A percentile compares a stretch with the other conserved stretches of the same genome.
Conservation (phyloP, 2,888 invertebrate genomes). For the Torymus texanus region DNA sequence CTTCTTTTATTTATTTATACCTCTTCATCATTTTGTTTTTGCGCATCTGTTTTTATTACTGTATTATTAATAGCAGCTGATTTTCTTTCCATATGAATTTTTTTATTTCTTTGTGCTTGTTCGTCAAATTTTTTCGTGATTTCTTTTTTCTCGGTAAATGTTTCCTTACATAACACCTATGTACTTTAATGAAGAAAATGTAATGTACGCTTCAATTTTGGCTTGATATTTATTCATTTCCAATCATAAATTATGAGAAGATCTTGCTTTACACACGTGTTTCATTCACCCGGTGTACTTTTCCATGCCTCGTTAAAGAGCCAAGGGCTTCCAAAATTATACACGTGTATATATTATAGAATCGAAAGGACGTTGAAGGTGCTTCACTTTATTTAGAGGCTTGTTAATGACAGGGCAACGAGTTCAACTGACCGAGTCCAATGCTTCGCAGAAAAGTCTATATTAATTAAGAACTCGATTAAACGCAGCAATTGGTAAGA, state of each 20-base stretch:
- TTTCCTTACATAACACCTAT: conserved; percentile 10
- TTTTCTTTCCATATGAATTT: conserved; percentile 41
- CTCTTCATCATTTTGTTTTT: conserved; percentile 61
- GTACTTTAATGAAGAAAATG: too few relatives aligned
- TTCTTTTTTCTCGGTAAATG: conserved; percentile 7
- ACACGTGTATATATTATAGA: not conserved
- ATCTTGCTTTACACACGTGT: conserved; percentile 19
- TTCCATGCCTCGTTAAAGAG: not conserved
- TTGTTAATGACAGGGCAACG: conserved; percentile 25
- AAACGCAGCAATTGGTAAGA: too few relatives aligned
- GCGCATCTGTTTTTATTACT: conserved; percentile 54
- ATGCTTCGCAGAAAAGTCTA: not conserved
- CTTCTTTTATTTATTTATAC: conserved; percentile 63
- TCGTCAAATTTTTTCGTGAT: conserved; percentile 33
- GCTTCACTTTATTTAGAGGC: conserved; percentile 5
- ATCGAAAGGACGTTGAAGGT: conserved; percentile 37
- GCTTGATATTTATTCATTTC: conserved; percentile 3
- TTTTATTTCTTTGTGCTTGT: conserved; percentile 34
- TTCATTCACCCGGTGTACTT: conserved; percentile 11
- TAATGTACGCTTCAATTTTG: conserved; percentile 18
- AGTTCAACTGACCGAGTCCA: not conserved
- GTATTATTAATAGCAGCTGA: conserved; percentile 38
- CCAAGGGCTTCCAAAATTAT: conserved; percentile 23
- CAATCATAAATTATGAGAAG: conserved; percentile 14
- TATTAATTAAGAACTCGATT: not conserved